A percentile compares a stretch with the other conserved stretches of the same genome.
Evolutionary conservation across 2,888 invertebrate genomes (phyloP).

Genomic region (Cinara cedri): DNA sequence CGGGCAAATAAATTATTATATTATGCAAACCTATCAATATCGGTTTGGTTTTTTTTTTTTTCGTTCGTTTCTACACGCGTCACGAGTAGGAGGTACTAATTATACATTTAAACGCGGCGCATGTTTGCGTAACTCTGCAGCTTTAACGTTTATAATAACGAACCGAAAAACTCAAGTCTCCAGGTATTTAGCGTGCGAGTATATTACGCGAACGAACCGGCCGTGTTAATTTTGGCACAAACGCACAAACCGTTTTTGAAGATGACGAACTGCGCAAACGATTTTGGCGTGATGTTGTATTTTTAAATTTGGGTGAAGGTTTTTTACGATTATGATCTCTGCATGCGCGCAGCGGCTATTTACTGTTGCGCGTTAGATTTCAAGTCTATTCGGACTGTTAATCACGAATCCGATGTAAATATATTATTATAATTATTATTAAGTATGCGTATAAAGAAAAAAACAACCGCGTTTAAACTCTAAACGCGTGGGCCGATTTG

Average conservation of each 20-base stretch:
- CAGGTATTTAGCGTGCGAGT: constrained; percentile 11
- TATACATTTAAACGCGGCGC: not conserved
- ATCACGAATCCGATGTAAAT: not conserved
- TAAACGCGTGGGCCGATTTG: not conserved
- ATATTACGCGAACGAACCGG: not conserved
- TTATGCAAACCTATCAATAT: no score
- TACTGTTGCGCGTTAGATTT: no score
- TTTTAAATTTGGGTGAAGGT: constrained; percentile 16
- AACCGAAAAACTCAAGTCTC: not conserved
- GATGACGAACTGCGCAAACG: not conserved
- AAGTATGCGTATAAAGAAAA: not conserved
- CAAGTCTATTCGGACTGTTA: not conserved
- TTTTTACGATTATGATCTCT: not conserved
- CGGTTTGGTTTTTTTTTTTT: no score
- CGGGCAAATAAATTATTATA: no score
- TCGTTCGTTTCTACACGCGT: no score
- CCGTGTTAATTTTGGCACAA: constrained; percentile 20
- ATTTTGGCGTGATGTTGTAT: constrained; percentile 21
- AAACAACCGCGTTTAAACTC: not conserved
- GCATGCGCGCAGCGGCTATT: no score
- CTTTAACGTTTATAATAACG: constrained; percentile 9
- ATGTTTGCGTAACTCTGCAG: constrained; percentile 3
- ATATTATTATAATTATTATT: not conserved
- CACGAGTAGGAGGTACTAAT: no score
- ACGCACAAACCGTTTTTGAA: constrained; percentile 8